Conservation (phyloP, 2,888 invertebrate genomes). For the Calameuta pallipes region DNA sequence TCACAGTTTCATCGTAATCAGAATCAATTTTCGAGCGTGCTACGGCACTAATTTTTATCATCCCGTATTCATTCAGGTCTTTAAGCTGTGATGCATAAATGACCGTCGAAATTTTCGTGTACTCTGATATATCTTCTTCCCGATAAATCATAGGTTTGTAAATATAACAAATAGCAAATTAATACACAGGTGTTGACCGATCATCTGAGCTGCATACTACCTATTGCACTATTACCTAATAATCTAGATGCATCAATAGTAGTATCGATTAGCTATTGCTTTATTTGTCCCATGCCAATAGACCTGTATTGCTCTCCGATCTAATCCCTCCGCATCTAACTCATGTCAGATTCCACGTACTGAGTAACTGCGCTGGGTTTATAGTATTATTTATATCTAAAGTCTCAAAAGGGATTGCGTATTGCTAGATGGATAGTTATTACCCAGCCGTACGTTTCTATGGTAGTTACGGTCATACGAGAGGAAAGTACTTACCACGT, state of each 20-base stretch:
- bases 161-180: not conserved
- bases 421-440: not conserved
- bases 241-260: not conserved
- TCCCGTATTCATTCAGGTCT: not conserved
- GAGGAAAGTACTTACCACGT: not conserved
- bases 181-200: not conserved
- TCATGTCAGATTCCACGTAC: not conserved
- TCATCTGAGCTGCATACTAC: not conserved
- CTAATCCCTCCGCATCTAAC: not conserved
- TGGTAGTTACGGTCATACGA: not conserved
- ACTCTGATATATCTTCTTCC: not conserved
- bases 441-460: not conserved
- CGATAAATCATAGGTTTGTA: not conserved
- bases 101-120: not conserved
- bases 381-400: not conserved
- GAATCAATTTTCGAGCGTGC: not conserved
- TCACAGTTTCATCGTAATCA: not conserved
- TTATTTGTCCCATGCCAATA: not conserved
- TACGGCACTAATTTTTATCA: not conserved
- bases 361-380: not conserved
- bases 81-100: not conserved
- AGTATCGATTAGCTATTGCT: not conserved
- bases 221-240: not conserved
- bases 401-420: not conserved
- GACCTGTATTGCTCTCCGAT: not conserved